Conservation (phyloP, 2,797 vertebrate species). For the Gastrophryne carolinensis region DNA sequence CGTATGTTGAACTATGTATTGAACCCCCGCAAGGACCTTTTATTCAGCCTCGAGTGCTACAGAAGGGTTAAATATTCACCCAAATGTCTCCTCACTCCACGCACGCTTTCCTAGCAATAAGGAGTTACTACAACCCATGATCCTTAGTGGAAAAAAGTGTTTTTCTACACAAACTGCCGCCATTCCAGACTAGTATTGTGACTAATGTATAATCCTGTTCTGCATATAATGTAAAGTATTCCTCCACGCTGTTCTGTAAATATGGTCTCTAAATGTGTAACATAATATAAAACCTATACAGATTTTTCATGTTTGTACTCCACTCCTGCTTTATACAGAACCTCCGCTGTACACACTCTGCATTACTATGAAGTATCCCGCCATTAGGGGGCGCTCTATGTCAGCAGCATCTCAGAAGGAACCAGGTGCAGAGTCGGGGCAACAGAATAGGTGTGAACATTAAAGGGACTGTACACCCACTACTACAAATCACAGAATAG, state of each 20-base stretch:
- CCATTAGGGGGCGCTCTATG: too few species aligned
- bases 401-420: too few species aligned
- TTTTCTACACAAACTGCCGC: constrained; percentile 47
- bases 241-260: constrained; percentile 74
- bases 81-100: not conserved
- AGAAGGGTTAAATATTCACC: not conserved
- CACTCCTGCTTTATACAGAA: not conserved
- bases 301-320: constrained; percentile 65
- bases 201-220: constrained; percentile 54
- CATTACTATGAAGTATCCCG: too few species aligned
- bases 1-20: constrained; percentile 9
- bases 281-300: constrained; percentile 82
- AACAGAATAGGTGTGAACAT: too few species aligned
- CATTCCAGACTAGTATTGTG: constrained; percentile 55
- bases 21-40: not conserved
- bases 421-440: too few species aligned
- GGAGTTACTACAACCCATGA: constrained; percentile 3
- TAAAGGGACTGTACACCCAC: too few species aligned
- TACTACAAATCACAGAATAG: too few species aligned
- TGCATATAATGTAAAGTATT: constrained; percentile 72
- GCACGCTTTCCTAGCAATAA: constrained; percentile 4
- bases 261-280: constrained; percentile 83
- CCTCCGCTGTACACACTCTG: too few species aligned
- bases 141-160: constrained; percentile 11
- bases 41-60: not conserved